These are phyloP conservation scores for Lingula anatina DNA, from an alignment of 2,888 invertebrate genomes.

Conservation along the genomic window DNA sequence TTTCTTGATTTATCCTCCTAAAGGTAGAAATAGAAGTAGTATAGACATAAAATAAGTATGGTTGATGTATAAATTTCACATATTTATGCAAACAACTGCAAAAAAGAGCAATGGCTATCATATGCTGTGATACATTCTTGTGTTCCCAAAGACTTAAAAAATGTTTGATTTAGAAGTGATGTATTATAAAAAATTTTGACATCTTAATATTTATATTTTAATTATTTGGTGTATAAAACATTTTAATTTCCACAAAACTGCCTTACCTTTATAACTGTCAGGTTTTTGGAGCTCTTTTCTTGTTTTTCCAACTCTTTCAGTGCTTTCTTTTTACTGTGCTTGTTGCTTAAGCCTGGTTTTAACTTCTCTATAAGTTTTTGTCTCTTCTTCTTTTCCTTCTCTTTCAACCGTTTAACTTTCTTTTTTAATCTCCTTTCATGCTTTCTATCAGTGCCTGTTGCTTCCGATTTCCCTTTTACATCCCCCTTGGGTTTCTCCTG, in stretches of 20 bases:
- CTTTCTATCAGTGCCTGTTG: conserved; percentile 80
- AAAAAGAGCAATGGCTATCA: too few relatives aligned
- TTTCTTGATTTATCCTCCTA: conserved; percentile 12
- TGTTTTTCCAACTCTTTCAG: conserved; percentile 64
- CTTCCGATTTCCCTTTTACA: conserved; percentile 69
- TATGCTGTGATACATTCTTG: too few relatives aligned
- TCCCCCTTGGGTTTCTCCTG: conserved; percentile 53
- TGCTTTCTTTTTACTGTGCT: conserved; percentile 59
- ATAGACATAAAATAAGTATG: too few relatives aligned
- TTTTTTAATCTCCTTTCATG: conserved; percentile 67
- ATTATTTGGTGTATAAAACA: too few relatives aligned
- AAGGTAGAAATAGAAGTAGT: background rate
- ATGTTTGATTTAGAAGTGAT: too few relatives aligned
- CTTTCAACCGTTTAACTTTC: conserved; percentile 58
- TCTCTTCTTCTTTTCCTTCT: conserved; percentile 72
- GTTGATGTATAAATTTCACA: too few relatives aligned
- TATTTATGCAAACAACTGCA: too few relatives aligned
- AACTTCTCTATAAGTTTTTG: conserved; percentile 53
- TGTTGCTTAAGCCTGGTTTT: conserved; percentile 57
- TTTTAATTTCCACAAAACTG: too few relatives aligned
- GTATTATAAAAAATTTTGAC: too few relatives aligned
- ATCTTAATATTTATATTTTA: too few relatives aligned
- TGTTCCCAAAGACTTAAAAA: too few relatives aligned
- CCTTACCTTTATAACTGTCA: conserved; percentile 57
- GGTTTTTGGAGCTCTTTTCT: conserved; percentile 26